Conservation (phyloP, 2,113 vertebrate species). For the Pipa parva region DNA sequence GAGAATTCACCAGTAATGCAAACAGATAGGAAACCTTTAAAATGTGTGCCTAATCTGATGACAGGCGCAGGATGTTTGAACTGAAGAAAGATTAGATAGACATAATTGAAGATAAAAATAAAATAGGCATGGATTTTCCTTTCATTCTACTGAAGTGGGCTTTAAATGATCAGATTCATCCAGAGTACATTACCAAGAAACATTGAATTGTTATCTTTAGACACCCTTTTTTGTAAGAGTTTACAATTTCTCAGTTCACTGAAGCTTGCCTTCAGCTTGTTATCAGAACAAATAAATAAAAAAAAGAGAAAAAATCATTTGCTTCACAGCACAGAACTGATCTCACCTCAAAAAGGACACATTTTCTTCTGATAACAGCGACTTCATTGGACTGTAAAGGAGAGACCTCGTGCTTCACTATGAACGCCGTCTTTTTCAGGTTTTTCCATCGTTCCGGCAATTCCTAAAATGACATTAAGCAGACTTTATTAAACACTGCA, state of each 20-base stretch:
- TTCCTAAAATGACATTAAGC: slow-evolving; percentile 47
- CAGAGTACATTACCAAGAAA: slow-evolving; percentile 88
- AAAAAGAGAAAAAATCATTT: slow-evolving; percentile 81
- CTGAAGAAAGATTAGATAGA: slow-evolving; percentile 86
- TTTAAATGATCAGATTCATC: slow-evolving; percentile 92
- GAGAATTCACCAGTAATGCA: slow-evolving; percentile 51
- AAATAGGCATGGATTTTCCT: slow-evolving; percentile 84
- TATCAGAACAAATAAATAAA: slow-evolving; percentile 93
- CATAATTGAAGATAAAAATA: slow-evolving; percentile 92
- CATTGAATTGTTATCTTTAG: slow-evolving; percentile 96
- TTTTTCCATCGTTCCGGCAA: slow-evolving; percentile 68
- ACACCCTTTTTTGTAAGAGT: slow-evolving; percentile 91
- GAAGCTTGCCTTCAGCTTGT: slow-evolving; percentile 96
- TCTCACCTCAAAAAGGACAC: slow-evolving; percentile 86
- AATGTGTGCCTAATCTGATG: slow-evolving; percentile 94
- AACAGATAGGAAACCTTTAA: slow-evolving; percentile 63
- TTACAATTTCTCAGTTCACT: slow-evolving; percentile 99
- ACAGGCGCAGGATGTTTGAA: slow-evolving; percentile 83
- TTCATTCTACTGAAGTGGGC: slow-evolving; percentile 84
- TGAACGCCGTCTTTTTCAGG: slow-evolving; percentile 72
- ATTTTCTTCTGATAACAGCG: slow-evolving; percentile 84
- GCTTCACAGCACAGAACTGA: slow-evolving; percentile 87
- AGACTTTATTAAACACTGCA: slow-evolving; percentile 45
- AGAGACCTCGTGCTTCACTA: slow-evolving; percentile 61
- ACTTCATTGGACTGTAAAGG: slow-evolving; percentile 70